Base-by-base conservation (phyloP, 92 coral and sea anemone species). In the Scolanthus callimorphus region DNA sequence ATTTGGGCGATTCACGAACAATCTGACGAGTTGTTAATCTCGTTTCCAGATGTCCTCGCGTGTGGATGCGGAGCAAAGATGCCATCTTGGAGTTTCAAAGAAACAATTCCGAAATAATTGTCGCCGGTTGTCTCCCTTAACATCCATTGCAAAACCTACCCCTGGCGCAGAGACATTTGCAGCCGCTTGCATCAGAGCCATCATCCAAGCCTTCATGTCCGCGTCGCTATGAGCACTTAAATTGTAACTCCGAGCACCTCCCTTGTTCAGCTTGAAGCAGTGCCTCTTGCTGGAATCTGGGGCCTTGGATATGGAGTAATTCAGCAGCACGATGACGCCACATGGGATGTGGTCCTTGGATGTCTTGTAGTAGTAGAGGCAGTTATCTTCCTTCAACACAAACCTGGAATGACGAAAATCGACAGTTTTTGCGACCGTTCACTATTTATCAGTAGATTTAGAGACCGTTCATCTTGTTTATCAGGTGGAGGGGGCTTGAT, bases 231-330 rank as follows among this genome's bases (percentile, higher is more conserved):
- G 85, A 2, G 96, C 84, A 55, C 84, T 74, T 52, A 91, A 59
- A 73, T 63, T 82, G 57, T 87, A 91, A 0, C 89, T 79, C 54
- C 95, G 67, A 8, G 91, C 97, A 0, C 97, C 97, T 10, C 97
- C 97, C 49, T 91, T 91, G 54, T 81, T 83, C 51, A 91, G 39
- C 77, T 88, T 91, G 43, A 91, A 74, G 85, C 96, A 91, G 60
- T 67, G 60, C 20, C 45, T 72, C 28, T 74, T 91, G 81, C 59
- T 86, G 25, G 74, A 49, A 39, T 91, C 97, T 3, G 85, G 78
- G 26, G 91, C 89, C 57, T 86, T 89, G 43, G 96, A 83, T 15
- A 91, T 66, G 9, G 95, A 79, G 71, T 91, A 91, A 75, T 79
- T 83, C 37, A 63, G 60, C 1, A 91, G 73, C 9, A 91, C 87